Base-by-base conservation (phyloP, 2,113 vertebrate species). In the Talpa occidentalis region DNA sequence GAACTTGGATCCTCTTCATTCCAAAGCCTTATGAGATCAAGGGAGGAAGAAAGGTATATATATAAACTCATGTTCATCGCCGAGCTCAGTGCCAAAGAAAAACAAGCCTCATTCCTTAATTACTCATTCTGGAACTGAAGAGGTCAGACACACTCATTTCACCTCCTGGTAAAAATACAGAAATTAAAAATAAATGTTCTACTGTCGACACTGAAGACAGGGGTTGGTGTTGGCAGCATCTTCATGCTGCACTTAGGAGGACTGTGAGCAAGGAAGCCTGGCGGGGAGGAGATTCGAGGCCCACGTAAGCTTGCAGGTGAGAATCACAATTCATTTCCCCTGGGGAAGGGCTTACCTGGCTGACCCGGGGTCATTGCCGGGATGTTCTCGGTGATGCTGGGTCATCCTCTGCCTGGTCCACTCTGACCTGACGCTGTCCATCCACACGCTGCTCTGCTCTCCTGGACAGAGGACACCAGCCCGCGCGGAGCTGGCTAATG, bases 1-100 rank as follows among this genome's bases (percentile, higher is more conserved):
- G 92, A 95, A 85, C 67, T 90, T 87, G 88, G 56, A 88, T 82
- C 73, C 22, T 94, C 35, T 22, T 47, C 24, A 69, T 73, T 93
- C 80, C 78, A 88, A 88, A 91, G 90, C 69, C 85, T 12, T 59
- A 37, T 10, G 42, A 69, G 69, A 88, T 35, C 59, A 81, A 73
- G 16, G 4, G 52, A 81, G 35, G 15, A 5, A 67, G 35, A 42
- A 30, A 92, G 49, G 9, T 19, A 81, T 42, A 44, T 40, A 30
- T 16, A n/a, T 47, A 24, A 21, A 40, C 59, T 24, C 66, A 37
- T 24, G 14, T 28, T 88, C 67, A 32, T 67, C 52, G 70, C 47
- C 17, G 80, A 67, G 14, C 32, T 76, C 54, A 14, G 15, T 44
- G 52, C 56, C 83, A 94, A 56, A 32, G 60, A 62, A 60, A 90